Percentiles rank a stretch among this genome's conserved stretches.
Conservation (phyloP, 2,113 vertebrate genomes). For the Climacteris rufus region DNA sequence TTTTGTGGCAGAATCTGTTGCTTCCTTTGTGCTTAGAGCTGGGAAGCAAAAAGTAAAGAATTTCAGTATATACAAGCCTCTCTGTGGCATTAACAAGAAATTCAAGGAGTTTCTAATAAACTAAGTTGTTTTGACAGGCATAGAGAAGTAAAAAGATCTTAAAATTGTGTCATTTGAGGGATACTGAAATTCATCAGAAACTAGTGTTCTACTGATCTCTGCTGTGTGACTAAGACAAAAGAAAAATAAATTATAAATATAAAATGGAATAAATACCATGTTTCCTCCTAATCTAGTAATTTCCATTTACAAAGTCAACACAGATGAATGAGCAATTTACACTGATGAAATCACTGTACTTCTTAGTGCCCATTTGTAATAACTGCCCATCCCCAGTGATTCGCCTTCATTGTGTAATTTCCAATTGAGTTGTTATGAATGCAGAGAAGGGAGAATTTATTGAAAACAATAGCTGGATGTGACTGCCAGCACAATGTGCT, state of each 20-base stretch:
- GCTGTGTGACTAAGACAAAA: neutral
- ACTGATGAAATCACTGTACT: neutral
- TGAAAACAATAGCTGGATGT: neutral
- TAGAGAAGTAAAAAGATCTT: neutral
- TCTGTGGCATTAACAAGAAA: neutral
- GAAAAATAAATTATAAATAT: neutral
- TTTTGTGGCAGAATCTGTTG: neutral
- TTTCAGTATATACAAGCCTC: neutral
- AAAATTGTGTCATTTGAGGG: neutral
- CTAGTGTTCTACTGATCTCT: neutral
- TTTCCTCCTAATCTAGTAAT: neutral
- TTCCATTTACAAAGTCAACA: neutral
- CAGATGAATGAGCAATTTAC: slow-evolving; percentile 16
- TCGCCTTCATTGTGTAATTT: neutral
- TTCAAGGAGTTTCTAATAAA: neutral
- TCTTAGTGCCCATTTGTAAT: neutral
- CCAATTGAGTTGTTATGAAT: neutral
- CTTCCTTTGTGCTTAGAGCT: neutral
- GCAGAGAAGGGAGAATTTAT: neutral
- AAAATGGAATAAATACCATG: neutral
- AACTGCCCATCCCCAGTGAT: neutral
- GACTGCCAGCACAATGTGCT: neutral
- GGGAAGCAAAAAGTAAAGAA: neutral
- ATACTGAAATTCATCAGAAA: neutral
- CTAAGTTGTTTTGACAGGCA: neutral